Evolutionary conservation across 2,797 vertebrate species (phyloP), one percentile per base, ranked within the genome.

Genomic region (Rhodeus uyekii): DNA sequence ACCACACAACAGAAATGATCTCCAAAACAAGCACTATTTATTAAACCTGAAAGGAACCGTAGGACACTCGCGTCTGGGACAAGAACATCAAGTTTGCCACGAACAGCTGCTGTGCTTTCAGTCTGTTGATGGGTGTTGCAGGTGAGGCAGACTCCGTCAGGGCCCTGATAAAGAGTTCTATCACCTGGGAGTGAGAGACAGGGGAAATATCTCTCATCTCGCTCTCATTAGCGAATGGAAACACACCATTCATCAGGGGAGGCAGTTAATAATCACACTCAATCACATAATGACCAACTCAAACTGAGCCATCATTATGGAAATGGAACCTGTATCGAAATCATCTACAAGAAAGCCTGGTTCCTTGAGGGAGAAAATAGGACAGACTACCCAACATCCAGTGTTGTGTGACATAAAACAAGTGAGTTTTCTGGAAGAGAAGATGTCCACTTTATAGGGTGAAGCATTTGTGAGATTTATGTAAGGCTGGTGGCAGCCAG

Each of bases 181-280:
- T 85, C 86, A 88, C 86, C 85, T 87, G 81, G 82, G 84, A 86
- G 78, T 79, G 63, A 72, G 76, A 88, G 72, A 60, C 69, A 76
- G 74, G 76, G 82, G 82, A 83, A 82, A 84, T 82, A 68, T 82
- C 86, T 86, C 87, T 91, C 89, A 87, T 92, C 90, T 90, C 82
- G 80, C 89, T 77, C 89, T 94, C 92, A 93, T 95, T 93, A 93
- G 89, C 55, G 83, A 89, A 89, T 92, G 92, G 91, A 93, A 92
- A 94, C 92, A 90, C 87, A 87, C 85, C 90, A 84, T 92, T 92
- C 90, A 90, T 92, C 92, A 90, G 90, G 89, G 89, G 83, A 87
- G 36, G 87, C 61, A 84, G n/a, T 84, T 93, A 91, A 93, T 93
- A 91, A 92, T 90, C 89, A 22, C 89, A 90, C 91, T 93, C 92